Evolutionary conservation across 2,888 invertebrate species (phyloP), one percentile per base, ranked within the genome.

Genomic region (Elysia crispata): DNA sequence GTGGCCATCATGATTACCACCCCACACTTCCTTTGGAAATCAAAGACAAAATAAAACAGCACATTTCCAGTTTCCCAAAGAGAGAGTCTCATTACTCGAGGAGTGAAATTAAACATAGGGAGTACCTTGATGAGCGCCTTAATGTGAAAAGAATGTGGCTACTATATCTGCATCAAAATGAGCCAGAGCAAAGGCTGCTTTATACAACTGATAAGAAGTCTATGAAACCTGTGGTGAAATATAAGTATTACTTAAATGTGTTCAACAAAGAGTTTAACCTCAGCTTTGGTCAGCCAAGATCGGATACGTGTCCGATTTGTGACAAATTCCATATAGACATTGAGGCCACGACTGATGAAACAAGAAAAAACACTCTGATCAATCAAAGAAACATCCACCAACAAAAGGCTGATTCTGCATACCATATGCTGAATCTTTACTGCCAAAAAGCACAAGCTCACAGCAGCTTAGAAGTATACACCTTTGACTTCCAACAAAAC

Each of bases 81-180:
- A 54, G 75, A 60, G 66, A 69, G 49, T 80, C 75, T 25, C 67
- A 80, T 50, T 76, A 76, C 31, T 60, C 57, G 60, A 33, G 76
- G 49, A 73, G 66, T 60, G 64, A 81, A 23, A 81, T 77, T 57
- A 77, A 49, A 60, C 41, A 76, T 49, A 77, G 70, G 57, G 25
- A 73, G 30, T 81, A 77, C 62, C 77, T 80, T 23, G 54, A 80
- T 70, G 79, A 79, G 54, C 50, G 31, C 30, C 64, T 80, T 60
- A 76, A 78, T 79, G 64, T 81, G 25, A 54, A 73, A 41, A 73
- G 78, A 67, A 78, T 78, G 78, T 81, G 81, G 78, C 76, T 81
- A 20, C 57, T 81, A 18, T 81, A 81, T 74, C 75, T 78, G 11
- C 41, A 72, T 3, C 69, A 78, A 62, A 74, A 81, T 78, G 81